Evolutionary conservation across 2,888 invertebrate genomes (phyloP).

Genomic region (Pedicia rivosa): DNA sequence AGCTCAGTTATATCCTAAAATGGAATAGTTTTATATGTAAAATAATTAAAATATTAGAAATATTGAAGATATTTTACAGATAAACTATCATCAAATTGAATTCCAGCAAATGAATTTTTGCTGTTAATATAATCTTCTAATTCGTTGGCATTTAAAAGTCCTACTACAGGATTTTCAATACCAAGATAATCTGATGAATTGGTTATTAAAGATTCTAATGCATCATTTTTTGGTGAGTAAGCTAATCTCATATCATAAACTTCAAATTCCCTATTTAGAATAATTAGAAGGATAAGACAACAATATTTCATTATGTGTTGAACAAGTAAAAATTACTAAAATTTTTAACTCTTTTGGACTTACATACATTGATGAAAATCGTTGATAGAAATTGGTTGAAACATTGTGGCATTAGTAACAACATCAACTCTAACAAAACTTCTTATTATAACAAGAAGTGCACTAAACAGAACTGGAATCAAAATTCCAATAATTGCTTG

Average conservation of each 20-base stretch:
- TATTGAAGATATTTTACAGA: no score
- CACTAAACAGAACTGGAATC: conserved; percentile 46
- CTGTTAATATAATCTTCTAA: no score
- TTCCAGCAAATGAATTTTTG: no score
- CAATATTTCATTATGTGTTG: no score
- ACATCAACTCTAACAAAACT: conserved; percentile 42
- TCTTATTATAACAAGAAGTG: conserved; percentile 52
- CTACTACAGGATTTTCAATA: no score
- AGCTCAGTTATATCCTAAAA: neutral
- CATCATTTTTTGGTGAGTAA: conserved; percentile 10
- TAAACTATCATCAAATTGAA: conserved; percentile 37
- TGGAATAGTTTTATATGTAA: no score
- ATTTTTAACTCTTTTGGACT: neutral
- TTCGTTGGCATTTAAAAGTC: no score
- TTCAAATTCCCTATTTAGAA: neutral
- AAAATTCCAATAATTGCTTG: conserved; percentile 52
- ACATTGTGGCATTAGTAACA: conserved; percentile 16
- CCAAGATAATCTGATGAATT: no score
- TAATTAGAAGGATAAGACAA: neutral
- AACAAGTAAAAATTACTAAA: no score
- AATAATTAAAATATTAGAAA: no score
- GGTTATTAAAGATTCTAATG: no score
- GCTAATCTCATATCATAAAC: conserved; percentile 8
- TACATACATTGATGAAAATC: neutral
- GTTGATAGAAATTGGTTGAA: conserved; percentile 23